phyloP scores from a whole-genome alignment of 2,113 vertebrate species.

The Agelaius phoeniceus region DNA sequence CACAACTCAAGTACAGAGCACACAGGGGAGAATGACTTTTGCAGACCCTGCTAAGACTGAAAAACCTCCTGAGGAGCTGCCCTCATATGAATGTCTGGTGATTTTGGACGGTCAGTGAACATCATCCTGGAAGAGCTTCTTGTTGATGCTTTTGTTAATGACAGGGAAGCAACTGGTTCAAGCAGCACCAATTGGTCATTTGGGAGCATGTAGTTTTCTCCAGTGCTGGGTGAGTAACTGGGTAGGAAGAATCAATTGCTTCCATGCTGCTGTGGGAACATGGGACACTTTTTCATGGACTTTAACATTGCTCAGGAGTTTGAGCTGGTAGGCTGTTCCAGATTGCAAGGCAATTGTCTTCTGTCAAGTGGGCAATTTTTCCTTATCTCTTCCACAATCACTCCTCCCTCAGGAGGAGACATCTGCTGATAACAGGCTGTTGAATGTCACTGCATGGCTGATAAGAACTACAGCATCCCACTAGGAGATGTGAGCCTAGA shows the following conservation, averaged over 20 bases:
- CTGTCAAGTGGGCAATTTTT: too few species aligned
- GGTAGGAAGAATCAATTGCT: not conserved
- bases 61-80: not conserved
- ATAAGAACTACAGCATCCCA: too few species aligned
- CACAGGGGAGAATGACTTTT: not conserved
- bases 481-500: too few species aligned
- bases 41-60: not conserved
- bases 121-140: not conserved
- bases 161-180: not conserved
- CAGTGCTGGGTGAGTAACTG: not conserved
- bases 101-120: not conserved
- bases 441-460: too few species aligned
- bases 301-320: not conserved
- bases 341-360: too few species aligned
- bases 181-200: not conserved
- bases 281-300: not conserved
- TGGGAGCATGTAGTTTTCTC: not conserved
- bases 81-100: not conserved
- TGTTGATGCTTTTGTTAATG: not conserved
- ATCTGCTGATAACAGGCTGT: too few species aligned
- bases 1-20: not conserved
- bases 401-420: too few species aligned
- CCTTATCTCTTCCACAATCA: too few species aligned
- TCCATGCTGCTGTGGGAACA: not conserved
- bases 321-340: not conserved